Evolutionary conservation across 2,797 vertebrate species (phyloP), one percentile per base, ranked within the genome.

Genomic region (Coendou prehensilis): DNA sequence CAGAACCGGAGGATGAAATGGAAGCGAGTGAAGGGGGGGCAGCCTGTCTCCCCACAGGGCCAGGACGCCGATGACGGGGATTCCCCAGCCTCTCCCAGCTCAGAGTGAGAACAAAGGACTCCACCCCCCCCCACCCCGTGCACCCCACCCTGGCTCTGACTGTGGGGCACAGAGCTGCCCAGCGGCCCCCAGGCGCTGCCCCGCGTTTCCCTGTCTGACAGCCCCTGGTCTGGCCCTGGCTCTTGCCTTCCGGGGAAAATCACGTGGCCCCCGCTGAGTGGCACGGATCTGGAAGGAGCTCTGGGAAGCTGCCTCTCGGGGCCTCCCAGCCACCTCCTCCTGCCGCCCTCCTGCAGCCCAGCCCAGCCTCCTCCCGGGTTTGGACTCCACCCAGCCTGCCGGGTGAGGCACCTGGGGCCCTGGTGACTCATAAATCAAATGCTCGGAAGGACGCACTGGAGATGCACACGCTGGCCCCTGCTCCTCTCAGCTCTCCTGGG

Each of bases 1-100:
- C 99, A 99, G 97, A 99, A 99, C 99, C 98, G 99, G 98, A 99
- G 99, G 97, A 99, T 99, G 99, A 99, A 99, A 98, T 99, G 99
- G 99, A 99, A 99, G 98, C 98, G 99, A 3, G 99, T 99, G 79
- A 99, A 99, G 98, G 99, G 99, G 2, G 99, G 99, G 76, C 99
- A 99, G 50, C 99, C 99, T 0, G 98, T 98, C 87, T 99, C 99
- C 17, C 99, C 99, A 5, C 99, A 98, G 0, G 99, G 99, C 94
- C 99, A 99, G 52, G 99, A 99, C 97, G 98, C 98, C 0, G 99
- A 99, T 76, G 99, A 99, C 50, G 98, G 99, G 71, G 99, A 99
- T 99, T 99, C 99, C 1, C 99, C 99, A 1, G 99, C 99, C 18
- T 99, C 99, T 26, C 99, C 99, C 93, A 99, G 99, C 98, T 99